Base-by-base conservation (phyloP, 2,113 vertebrate genomes). In the Lagopus leucura region DNA sequence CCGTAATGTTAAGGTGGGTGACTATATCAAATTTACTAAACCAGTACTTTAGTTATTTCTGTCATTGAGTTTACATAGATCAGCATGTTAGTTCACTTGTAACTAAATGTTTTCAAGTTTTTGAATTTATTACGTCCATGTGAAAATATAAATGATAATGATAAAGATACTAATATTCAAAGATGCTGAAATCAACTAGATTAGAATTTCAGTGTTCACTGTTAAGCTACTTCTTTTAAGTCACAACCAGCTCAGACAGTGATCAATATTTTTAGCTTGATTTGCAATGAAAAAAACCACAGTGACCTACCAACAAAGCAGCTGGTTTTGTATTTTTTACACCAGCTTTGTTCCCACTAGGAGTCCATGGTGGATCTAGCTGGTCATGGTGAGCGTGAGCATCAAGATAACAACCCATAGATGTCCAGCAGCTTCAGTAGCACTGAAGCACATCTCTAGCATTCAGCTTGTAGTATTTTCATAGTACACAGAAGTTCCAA, bases 21-120 rank as follows among this genome's bases (percentile, higher is more conserved):
- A 83, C 27, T 89, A 21, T 57, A 77, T 88, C 42, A 86, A 11
- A 18, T 88, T 93, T 91, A 90, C 91, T 57, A 77, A 90, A 80
- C 10, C 16, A 65, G 30, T 88, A 65, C 25, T 67, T 9, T 27
- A 71, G 34, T 30, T 88, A 22, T 89, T 94, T 86, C 82, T 83
- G 52, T 15, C 38, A 42, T 61, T 78, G 83, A 4, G 8, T 74
- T 93, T 89, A n/a, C 42, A 57, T n/a, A 89, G 50, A 84, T 65
- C 0, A 75, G 71, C 89, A 75, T 20, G 54, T 81, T 60, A 75
- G 77, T 60, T 45, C 47, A 71, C 77, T 17, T 86, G 16, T 27
- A 64, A 54, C 52, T 30, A 91, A 89, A 67, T 11, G 52, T 93
- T 74, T 74, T 63, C 79, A 82, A 19, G 32, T 9, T 7, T 43